phyloP scores from a whole-genome alignment of 2,888 invertebrate genomes.

The Merodon equestris region DNA sequence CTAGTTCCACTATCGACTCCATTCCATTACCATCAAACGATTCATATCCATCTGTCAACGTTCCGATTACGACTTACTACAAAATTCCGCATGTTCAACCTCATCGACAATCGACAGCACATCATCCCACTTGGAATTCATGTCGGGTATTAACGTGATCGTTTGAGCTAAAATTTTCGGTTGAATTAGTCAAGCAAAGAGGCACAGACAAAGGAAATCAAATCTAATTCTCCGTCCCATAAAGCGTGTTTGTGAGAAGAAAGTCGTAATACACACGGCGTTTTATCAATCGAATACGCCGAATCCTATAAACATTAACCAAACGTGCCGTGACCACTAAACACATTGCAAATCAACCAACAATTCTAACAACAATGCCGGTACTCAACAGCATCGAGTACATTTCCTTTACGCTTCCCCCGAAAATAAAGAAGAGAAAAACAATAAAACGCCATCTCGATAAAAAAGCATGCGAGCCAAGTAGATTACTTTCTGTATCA shows the following conservation, averaged over 20 bases:
- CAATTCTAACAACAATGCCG: constrained; percentile 27
- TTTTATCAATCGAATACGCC: constrained; percentile 56
- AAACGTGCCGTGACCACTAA: constrained; percentile 53
- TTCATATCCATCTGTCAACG: too few species aligned
- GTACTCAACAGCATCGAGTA: constrained; percentile 14
- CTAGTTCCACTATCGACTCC: too few species aligned
- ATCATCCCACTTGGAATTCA: constrained; percentile 32
- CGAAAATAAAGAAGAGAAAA: too few species aligned
- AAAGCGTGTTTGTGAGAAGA: constrained; percentile 7
- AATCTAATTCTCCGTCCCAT: background rate
- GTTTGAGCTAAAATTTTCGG: too few species aligned
- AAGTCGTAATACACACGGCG: constrained; percentile 40
- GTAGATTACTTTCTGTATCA: constrained; percentile 47
- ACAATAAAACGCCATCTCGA: background rate
- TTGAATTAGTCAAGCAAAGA: too few species aligned
- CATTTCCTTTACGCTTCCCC: too few species aligned
- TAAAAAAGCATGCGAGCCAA: constrained; percentile 43
- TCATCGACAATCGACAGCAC: background rate
- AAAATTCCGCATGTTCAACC: too few species aligned
- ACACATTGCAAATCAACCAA: constrained; percentile 27
- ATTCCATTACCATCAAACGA: too few species aligned
- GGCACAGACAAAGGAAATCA: constrained; percentile 13
- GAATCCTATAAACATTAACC: constrained; percentile 50
- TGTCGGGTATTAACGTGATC: background rate
- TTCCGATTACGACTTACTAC: too few species aligned